phyloP scores from a whole-genome alignment of 2,113 vertebrate species.

The Peromyscus maniculatus region DNA sequence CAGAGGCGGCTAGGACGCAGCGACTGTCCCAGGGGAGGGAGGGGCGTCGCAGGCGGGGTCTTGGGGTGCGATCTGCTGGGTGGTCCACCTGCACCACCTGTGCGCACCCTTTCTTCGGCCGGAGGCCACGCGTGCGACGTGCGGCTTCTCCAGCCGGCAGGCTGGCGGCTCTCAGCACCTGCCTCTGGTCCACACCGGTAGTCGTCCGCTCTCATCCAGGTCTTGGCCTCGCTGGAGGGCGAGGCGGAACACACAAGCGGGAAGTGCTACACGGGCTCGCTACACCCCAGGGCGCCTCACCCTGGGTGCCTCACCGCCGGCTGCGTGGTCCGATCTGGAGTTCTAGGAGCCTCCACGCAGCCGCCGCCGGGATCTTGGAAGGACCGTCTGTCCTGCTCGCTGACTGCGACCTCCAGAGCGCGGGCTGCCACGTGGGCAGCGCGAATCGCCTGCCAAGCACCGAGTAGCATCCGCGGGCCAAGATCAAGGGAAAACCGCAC shows the following conservation, averaged over 20 bases:
- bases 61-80: not conserved
- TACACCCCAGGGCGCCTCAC: not conserved
- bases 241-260: not conserved
- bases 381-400: not conserved
- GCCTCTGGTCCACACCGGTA: not conserved
- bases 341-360: not conserved
- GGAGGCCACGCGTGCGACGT: not conserved
- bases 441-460: not conserved
- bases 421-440: not conserved
- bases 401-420: not conserved
- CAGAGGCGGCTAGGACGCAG: not conserved
- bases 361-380: not conserved
- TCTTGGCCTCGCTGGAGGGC: not conserved
- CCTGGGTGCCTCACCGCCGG: not conserved
- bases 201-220: not conserved
- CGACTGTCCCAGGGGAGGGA: not conserved
- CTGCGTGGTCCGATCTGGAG: not conserved
- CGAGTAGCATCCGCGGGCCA: not conserved
- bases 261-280: not conserved
- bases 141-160: not conserved
- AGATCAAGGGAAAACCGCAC: not conserved
- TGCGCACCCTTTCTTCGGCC: not conserved
- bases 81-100: not conserved
- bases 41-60: not conserved
- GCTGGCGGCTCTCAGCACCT: not conserved